Evolutionary conservation across 2,888 invertebrate genomes (phyloP).

Genomic region (Eulithis testata): DNA sequence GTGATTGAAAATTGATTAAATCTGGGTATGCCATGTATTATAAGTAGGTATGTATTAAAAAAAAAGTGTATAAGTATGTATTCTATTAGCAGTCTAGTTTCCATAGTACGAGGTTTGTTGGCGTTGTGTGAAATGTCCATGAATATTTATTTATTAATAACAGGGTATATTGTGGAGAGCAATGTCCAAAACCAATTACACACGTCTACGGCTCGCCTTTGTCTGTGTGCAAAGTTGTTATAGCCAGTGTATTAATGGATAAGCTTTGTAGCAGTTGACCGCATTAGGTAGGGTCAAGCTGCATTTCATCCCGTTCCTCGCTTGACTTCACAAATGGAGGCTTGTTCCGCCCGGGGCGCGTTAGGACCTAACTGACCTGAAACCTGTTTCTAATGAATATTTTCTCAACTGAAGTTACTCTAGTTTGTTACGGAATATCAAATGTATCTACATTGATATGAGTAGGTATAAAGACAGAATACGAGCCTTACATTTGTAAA

Average conservation of each 20-base stretch:
- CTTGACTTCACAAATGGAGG: slow-evolving; percentile 49
- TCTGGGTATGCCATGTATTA: too few relatives aligned
- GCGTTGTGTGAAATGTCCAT: too few relatives aligned
- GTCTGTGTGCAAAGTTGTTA: slow-evolving; percentile 5
- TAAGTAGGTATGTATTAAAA: too few relatives aligned
- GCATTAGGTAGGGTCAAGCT: slow-evolving; percentile 29
- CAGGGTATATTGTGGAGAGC: too few relatives aligned
- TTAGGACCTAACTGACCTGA: slow-evolving; percentile 36
- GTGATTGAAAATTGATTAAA: too few relatives aligned
- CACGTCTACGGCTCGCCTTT: background rate
- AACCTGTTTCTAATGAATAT: slow-evolving; percentile 28
- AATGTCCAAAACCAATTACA: background rate
- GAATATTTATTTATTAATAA: too few relatives aligned
- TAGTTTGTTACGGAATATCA: slow-evolving; percentile 8
- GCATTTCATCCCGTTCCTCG: slow-evolving; percentile 54
- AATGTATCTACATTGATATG: background rate
- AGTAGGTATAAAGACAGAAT: too few relatives aligned
- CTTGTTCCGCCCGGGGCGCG: slow-evolving; percentile 38
- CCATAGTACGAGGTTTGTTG: too few relatives aligned
- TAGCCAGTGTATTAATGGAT: background rate
- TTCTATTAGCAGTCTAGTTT: too few relatives aligned
- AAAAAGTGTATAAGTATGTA: too few relatives aligned
- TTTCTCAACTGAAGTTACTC: slow-evolving; percentile 16
- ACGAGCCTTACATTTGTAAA: too few relatives aligned
- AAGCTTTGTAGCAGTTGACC: slow-evolving; percentile 18